These are phyloP conservation scores for Agonopterix alstromeriana DNA, from an alignment of 2,888 invertebrate species.

Conservation along the genomic window DNA sequence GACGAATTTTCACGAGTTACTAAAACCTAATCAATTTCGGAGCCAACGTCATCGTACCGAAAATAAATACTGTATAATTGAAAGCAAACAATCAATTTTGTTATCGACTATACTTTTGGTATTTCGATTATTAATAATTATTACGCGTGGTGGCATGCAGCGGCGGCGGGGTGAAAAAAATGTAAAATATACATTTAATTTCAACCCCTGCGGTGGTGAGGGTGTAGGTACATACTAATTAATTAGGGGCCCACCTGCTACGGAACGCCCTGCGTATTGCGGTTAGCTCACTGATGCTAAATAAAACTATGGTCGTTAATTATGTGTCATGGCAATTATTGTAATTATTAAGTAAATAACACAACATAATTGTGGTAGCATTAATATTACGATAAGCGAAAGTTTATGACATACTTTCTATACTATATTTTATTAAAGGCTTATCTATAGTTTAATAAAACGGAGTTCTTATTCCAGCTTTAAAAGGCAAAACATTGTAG, in stretches of 20 bases:
- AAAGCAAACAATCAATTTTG: too few species aligned
- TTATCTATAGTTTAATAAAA: too few species aligned
- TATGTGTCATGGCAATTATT: constrained; percentile 23
- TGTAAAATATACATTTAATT: constrained; percentile 70
- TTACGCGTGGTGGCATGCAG: constrained; percentile 37
- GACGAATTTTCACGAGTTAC: too few species aligned
- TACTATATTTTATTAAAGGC: too few species aligned
- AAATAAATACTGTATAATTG: too few species aligned
- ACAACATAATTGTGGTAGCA: background rate
- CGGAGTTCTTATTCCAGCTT: too few species aligned
- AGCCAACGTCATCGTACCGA: too few species aligned
- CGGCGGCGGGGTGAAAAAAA: constrained; percentile 49
- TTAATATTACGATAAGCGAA: too few species aligned
- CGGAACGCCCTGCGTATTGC: constrained; percentile 34
- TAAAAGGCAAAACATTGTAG: too few species aligned
- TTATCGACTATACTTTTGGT: too few species aligned
- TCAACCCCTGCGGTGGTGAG: constrained; percentile 45
- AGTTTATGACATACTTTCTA: too few species aligned
- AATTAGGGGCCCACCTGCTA: constrained; percentile 67
- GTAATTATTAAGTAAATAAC: background rate
- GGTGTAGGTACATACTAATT: constrained; percentile 44
- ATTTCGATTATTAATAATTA: constrained; percentile 11
- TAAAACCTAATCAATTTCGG: too few species aligned
- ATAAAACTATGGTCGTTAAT: constrained; percentile 31
- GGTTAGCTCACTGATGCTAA: constrained; percentile 34